A percentile compares a stretch with the other conserved stretches of the same genome.
Conservation (phyloP, 2,888 invertebrate genomes). For the Chironomus tentans region DNA sequence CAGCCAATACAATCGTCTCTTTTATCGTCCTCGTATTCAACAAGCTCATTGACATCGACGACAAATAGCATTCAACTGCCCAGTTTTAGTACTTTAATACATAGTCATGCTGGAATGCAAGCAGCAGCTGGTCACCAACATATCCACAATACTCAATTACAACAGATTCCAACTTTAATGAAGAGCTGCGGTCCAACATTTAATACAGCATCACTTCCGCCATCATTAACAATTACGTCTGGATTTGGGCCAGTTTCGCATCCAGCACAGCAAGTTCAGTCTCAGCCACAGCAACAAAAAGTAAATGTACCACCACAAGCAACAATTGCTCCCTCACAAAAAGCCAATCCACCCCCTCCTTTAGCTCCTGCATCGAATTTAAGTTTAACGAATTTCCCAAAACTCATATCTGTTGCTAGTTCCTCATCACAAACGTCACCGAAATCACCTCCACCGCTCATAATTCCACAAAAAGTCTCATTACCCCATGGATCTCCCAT, state of each 20-base stretch:
- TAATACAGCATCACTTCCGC: constrained; percentile 40
- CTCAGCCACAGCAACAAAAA: neutral
- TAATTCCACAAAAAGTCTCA: constrained; percentile 18
- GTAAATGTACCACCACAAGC: constrained; percentile 8
- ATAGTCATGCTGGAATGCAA: constrained; percentile 31
- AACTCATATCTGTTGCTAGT: constrained; percentile 19
- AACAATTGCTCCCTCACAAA: constrained; percentile 10
- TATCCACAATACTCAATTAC: constrained; percentile 40
- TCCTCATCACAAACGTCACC: constrained; percentile 21
- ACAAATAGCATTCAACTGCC: constrained; percentile 28
- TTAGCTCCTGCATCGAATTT: constrained; percentile 18
- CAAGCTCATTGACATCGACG: constrained; percentile 30
- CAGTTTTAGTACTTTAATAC: constrained; percentile 29
- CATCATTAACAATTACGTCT: constrained; percentile 41
- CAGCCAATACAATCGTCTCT: constrained; percentile 36
- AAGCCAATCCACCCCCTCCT: neutral
- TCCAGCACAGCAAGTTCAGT: neutral
- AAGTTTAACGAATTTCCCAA: neutral
- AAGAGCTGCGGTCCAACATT: constrained; percentile 34
- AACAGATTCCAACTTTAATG: constrained; percentile 46
- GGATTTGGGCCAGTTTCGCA: constrained; percentile 30
- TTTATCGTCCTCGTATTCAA: constrained; percentile 11
- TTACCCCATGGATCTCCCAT: constrained; percentile 17
- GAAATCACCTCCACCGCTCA: constrained; percentile 17
- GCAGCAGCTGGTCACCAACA: constrained; percentile 36